These are phyloP conservation scores for Tetramorium parvispinum DNA, from an alignment of 1,140 invertebrate genomes.

Conservation along the genomic window DNA sequence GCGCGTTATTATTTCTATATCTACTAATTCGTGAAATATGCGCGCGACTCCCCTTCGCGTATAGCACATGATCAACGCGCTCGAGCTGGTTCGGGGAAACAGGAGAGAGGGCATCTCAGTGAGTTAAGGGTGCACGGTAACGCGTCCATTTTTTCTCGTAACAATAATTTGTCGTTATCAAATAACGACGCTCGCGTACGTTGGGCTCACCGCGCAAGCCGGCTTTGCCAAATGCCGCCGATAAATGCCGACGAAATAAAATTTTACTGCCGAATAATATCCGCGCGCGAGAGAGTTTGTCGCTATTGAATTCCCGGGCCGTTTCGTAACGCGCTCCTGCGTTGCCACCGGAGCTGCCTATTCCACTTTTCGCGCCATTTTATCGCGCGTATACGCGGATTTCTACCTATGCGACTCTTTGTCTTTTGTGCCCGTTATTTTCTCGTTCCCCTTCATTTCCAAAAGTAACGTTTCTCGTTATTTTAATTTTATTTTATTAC, in stretches of 20 bases:
- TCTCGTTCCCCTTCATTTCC: not conserved
- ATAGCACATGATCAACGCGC: slow-evolving; percentile 28
- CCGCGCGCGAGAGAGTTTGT: slow-evolving; percentile 79
- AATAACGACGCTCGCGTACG: slow-evolving; percentile 78
- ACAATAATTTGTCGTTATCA: slow-evolving; percentile 86
- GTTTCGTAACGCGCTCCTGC: slow-evolving; percentile 69
- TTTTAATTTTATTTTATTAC: not conserved
- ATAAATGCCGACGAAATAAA: slow-evolving; percentile 85
- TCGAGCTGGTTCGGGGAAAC: not conserved
- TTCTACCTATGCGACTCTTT: slow-evolving; percentile 46
- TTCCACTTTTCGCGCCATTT: slow-evolving; percentile 43
- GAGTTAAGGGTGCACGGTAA: not conserved
- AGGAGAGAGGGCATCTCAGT: not conserved
- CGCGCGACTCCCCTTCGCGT: not conserved
- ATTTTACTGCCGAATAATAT: slow-evolving; percentile 86
- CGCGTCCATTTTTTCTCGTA: slow-evolving; percentile 83
- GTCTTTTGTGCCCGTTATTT: not conserved
- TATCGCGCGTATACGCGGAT: slow-evolving; percentile 33
- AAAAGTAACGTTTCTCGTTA: slow-evolving; percentile 12
- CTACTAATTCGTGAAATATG: slow-evolving; percentile 14
- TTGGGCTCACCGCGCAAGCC: slow-evolving; percentile 8
- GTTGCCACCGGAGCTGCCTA: not conserved
- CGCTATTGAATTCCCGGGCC: slow-evolving; percentile 84
- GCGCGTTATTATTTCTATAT: slow-evolving; percentile 25
- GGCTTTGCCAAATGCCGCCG: slow-evolving; percentile 71